A percentile compares a stretch with the other conserved stretches of the same genome.
Evolutionary conservation across 1,140 invertebrate genomes (phyloP).

Genomic region (Heliothis subflexa): DNA sequence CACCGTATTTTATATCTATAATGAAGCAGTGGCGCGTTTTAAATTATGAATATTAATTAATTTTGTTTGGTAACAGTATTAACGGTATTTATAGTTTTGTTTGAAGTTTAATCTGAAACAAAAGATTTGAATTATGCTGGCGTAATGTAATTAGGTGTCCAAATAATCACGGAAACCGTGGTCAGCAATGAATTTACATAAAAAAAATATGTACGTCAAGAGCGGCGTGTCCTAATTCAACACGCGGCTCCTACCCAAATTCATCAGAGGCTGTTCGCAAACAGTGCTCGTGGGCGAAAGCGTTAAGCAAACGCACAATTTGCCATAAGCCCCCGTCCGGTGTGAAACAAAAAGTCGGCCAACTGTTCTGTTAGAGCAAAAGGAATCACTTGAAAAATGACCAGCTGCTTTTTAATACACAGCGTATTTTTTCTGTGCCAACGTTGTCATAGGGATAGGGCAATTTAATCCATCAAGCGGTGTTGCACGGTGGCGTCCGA

Average conservation of each 20-base stretch:
- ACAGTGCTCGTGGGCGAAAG: constrained; percentile 59
- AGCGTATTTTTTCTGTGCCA: constrained; percentile 85
- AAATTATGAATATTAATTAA: constrained; percentile 30
- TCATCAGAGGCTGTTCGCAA: constrained; percentile 72
- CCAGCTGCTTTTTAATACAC: constrained; percentile 85
- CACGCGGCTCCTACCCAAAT: constrained; percentile 70
- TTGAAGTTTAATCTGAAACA: constrained; percentile 7
- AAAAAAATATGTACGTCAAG: constrained; percentile 64
- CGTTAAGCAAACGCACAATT: constrained; percentile 74
- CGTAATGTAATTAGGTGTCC: background rate
- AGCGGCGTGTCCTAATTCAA: constrained; percentile 71
- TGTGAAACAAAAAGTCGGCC: constrained; percentile 64
- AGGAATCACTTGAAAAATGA: constrained; percentile 86
- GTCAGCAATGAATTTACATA: constrained; percentile 50
- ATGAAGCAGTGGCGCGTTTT: constrained; percentile 34
- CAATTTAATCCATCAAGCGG: constrained; percentile 87
- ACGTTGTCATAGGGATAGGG: constrained; percentile 86
- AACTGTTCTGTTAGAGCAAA: constrained; percentile 82
- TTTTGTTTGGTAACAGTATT: constrained; percentile 14
- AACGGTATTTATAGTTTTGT: background rate
- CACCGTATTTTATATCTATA: constrained; percentile 58
- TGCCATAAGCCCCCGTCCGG: constrained; percentile 59
- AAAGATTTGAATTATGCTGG: background rate
- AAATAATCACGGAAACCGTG: constrained; percentile 17
- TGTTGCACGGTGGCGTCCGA: constrained; percentile 72